Evolutionary conservation across 2,113 vertebrate genomes (phyloP).

Genomic region (Psilopsiagon aymara): DNA sequence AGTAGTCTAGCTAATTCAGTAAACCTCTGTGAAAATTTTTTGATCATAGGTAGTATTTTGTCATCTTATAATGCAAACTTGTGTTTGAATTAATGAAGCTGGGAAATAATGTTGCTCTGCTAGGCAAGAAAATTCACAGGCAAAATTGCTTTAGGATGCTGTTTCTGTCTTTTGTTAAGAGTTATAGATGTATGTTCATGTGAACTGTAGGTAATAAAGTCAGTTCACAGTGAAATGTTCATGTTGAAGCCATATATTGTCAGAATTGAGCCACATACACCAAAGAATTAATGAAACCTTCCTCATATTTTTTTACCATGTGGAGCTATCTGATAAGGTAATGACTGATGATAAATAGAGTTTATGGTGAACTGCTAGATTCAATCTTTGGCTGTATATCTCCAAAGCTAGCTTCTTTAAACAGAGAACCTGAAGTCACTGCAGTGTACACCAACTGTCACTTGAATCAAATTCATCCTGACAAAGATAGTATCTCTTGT

Average conservation of each 20-base stretch:
- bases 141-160: not conserved
- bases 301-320: constrained; percentile 55
- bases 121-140: not conserved
- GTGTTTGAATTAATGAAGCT: not conserved
- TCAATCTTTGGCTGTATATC: constrained; percentile 81
- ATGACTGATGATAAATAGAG: constrained; percentile 83
- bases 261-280: constrained; percentile 67
- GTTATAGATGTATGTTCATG: constrained; percentile 31
- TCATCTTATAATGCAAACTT: not conserved
- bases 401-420: constrained; percentile 75
- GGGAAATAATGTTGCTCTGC: not conserved
- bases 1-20: not conserved
- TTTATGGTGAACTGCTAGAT: constrained; percentile 81
- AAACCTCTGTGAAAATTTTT: not conserved
- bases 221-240: constrained; percentile 57
- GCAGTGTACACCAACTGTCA: constrained; percentile 71
- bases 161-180: constrained; percentile 36
- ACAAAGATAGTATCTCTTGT: constrained; percentile 68
- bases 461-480: constrained; percentile 81
- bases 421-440: constrained; percentile 65
- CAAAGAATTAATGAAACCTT: constrained; percentile 81
- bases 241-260: constrained; percentile 59
- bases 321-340: constrained; percentile 78
- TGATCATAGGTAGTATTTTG: not conserved
- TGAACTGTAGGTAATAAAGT: constrained; percentile 65